Percentiles rank a stretch among this genome's conserved stretches.
Evolutionary conservation across 2,797 vertebrate species (phyloP).

Genomic region (Crypturellus tataupa): DNA sequence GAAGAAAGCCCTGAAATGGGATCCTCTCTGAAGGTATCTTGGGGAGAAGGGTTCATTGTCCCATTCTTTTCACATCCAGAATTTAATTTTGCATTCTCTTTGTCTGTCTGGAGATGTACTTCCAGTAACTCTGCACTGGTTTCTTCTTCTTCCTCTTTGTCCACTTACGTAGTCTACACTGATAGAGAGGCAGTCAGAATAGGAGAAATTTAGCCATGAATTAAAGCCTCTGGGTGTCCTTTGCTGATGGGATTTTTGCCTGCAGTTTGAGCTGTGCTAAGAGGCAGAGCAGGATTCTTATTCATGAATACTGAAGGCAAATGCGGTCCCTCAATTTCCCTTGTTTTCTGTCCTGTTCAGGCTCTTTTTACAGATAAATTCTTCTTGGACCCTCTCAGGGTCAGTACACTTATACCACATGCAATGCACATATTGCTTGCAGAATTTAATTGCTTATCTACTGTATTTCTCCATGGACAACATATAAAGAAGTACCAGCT

Average conservation of each 20-base stretch:
- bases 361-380: background rate
- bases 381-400: background rate
- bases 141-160: conserved; percentile 50
- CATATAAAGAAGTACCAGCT: background rate
- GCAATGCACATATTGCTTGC: background rate
- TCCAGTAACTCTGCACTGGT: conserved; percentile 54
- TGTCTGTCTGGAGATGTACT: conserved; percentile 74
- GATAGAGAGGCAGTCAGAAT: background rate
- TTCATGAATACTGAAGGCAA: background rate
- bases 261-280: conserved; percentile 44
- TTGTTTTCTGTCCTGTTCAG: background rate
- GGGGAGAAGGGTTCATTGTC: conserved; percentile 77
- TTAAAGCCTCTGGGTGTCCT: conserved; percentile 7
- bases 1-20: conserved; percentile 80
- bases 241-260: conserved; percentile 31
- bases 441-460: background rate
- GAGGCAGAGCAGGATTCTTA: background rate
- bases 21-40: conserved; percentile 81
- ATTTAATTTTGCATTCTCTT: conserved; percentile 85
- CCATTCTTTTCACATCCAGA: conserved; percentile 80
- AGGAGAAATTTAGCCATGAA: background rate
- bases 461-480: background rate
- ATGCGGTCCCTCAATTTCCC: background rate
- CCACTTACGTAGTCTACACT: conserved; percentile 33
- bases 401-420: background rate